Evolutionary conservation across 2,797 vertebrate genomes (phyloP).

Genomic region (Anguilla pacifica): DNA sequence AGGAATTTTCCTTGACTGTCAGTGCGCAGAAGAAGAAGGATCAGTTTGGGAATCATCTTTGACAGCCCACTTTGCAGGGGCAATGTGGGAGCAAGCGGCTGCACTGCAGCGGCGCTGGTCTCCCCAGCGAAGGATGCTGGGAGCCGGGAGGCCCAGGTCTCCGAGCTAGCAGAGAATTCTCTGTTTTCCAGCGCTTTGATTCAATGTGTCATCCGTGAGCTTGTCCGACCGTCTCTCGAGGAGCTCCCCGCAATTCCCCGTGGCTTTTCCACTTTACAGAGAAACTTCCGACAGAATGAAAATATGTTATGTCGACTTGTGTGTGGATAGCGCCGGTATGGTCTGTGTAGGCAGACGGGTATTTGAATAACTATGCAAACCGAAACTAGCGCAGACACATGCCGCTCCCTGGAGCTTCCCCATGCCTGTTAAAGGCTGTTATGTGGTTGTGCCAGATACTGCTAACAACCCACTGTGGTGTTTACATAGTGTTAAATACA

Average conservation of each 20-base stretch:
- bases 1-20: constrained; percentile 34
- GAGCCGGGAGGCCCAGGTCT: neutral
- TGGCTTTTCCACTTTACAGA: neutral
- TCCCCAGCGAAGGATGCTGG: constrained; percentile 16
- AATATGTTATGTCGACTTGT: neutral
- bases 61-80: constrained; percentile 72
- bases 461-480: neutral
- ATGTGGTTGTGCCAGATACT: neutral
- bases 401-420: neutral
- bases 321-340: neutral
- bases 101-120: constrained; percentile 5
- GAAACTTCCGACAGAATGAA: neutral
- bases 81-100: constrained; percentile 51
- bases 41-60: constrained; percentile 71
- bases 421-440: neutral
- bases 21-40: constrained; percentile 66
- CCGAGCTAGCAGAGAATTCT: neutral
- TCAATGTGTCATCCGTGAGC: neutral
- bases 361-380: constrained; percentile 3
- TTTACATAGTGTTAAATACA: constrained; percentile 13
- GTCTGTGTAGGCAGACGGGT: neutral
- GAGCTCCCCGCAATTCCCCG: neutral
- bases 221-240: neutral
- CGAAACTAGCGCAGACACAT: neutral
- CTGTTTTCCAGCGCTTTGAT: neutral